Conservation (phyloP, 2,888 invertebrate species). For the Opisthograptis luteolata region DNA sequence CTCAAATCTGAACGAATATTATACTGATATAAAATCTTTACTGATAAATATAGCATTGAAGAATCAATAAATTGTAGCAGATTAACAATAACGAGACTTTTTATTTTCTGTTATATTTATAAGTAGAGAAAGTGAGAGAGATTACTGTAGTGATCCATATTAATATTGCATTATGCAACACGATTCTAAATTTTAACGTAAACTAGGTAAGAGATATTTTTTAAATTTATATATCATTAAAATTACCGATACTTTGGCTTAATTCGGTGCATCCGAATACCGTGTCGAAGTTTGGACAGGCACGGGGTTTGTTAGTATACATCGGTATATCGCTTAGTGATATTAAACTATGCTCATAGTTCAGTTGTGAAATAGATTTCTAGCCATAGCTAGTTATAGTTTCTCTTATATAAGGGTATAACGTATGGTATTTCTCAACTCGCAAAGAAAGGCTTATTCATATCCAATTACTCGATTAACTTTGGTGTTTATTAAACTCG, state of each 20-base stretch:
- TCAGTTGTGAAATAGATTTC: slow-evolving; percentile 78
- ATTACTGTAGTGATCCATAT: slow-evolving; percentile 57
- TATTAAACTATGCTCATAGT: slow-evolving; percentile 79
- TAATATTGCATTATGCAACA: slow-evolving; percentile 54
- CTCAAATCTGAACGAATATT: slow-evolving; percentile 51
- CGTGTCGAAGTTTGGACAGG: slow-evolving; percentile 48
- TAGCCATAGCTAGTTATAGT: slow-evolving; percentile 77
- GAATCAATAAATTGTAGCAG: slow-evolving; percentile 27
- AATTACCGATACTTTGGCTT: slow-evolving; percentile 62
- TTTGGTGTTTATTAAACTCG: slow-evolving; percentile 15
- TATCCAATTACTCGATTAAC: not conserved
- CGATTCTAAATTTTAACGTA: slow-evolving; percentile 69
- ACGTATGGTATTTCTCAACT: slow-evolving; percentile 52
- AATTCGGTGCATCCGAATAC: slow-evolving; percentile 55
- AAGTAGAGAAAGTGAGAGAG: slow-evolving; percentile 55
- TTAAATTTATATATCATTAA: slow-evolving; percentile 63
- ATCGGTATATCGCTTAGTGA: slow-evolving; percentile 76
- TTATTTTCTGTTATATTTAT: slow-evolving; percentile 57
- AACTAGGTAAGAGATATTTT: slow-evolving; percentile 67
- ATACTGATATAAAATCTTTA: slow-evolving; percentile 53
- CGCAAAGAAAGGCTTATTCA: slow-evolving; percentile 26
- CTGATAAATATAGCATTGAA: slow-evolving; percentile 63
- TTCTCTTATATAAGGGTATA: slow-evolving; percentile 56
- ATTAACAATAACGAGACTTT: slow-evolving; percentile 41
- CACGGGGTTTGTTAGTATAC: slow-evolving; percentile 58